A percentile compares a stretch with the other conserved stretches of the same genome.
Conservation (phyloP, 2,113 vertebrate genomes). For the Camarhynchus parvulus region DNA sequence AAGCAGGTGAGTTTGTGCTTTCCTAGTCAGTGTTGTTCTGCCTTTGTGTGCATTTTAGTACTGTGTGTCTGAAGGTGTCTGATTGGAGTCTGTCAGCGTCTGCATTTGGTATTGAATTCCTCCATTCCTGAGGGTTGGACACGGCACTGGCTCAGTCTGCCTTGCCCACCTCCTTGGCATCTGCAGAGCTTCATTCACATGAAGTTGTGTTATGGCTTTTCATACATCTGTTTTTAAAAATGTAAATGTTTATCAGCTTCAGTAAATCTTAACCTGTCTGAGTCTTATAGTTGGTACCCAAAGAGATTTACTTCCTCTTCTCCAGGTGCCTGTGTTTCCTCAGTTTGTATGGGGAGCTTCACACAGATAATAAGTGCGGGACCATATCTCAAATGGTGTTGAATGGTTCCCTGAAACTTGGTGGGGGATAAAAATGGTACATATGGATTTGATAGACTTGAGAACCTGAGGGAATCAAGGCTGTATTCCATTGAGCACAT, state of each 20-base stretch:
- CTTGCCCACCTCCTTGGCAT: not conserved
- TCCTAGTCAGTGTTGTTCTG: not conserved
- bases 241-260: not conserved
- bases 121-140: not conserved
- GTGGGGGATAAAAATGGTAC: not conserved
- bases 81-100: not conserved
- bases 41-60: not conserved
- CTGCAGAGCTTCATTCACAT: not conserved
- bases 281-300: not conserved
- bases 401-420: not conserved
- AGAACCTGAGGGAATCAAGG: not conserved
- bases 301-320: not conserved
- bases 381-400: not conserved
- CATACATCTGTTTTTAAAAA: not conserved
- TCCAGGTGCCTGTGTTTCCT: not conserved
- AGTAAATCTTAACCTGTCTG: not conserved
- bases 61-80: not conserved
- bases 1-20: slow-evolving; percentile 86
- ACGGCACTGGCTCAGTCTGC: not conserved
- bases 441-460: not conserved
- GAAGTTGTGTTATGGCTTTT: not conserved
- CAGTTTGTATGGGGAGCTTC: not conserved
- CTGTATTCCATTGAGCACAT: not conserved
- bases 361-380: not conserved
- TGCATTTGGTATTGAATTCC: not conserved